phyloP scores from a whole-genome alignment of 2,888 invertebrate genomes.

The Brachyptera putata region DNA sequence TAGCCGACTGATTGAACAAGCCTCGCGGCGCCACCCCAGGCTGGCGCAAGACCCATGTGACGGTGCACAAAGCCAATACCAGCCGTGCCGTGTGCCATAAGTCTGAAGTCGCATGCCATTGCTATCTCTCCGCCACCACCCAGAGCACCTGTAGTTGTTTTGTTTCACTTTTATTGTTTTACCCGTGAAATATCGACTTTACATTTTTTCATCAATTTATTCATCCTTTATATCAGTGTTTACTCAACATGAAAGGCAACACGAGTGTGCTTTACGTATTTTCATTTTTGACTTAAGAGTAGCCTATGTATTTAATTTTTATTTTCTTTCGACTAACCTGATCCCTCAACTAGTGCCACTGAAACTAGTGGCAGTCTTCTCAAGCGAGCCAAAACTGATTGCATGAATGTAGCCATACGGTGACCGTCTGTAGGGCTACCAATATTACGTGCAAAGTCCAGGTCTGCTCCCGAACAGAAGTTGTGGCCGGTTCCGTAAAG shows the following conservation, averaged over 20 bases:
- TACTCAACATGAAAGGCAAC: too few species aligned
- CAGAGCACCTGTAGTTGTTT: conserved; percentile 47
- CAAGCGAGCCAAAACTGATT: conserved; percentile 43
- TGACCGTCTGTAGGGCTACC: conserved; percentile 41
- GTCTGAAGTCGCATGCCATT: conserved; percentile 48
- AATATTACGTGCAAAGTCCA: conserved; percentile 43
- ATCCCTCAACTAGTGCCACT: conserved; percentile 48
- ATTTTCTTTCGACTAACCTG: too few species aligned
- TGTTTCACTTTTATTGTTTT: too few species aligned
- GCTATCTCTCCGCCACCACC: conserved; percentile 54
- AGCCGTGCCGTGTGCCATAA: conserved; percentile 40
- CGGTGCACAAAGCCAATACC: conserved; percentile 49
- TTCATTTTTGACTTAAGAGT: too few species aligned
- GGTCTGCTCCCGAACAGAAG: conserved; percentile 54
- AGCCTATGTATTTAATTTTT: too few species aligned
- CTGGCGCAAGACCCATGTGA: conserved; percentile 48
- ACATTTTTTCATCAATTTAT: not conserved
- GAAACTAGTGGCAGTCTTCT: conserved; percentile 47
- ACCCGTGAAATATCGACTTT: not conserved
- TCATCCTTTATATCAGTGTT: too few species aligned
- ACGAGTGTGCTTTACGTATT: too few species aligned
- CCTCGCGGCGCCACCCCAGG: conserved; percentile 49
- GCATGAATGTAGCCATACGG: conserved; percentile 48
- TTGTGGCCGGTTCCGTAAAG: conserved; percentile 44
- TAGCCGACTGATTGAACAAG: conserved; percentile 45